phyloP scores from a whole-genome alignment of 2,113 vertebrate genomes.

The sheep (Ovis aries) region ARS-UI_Ramb_v3.0 NC_056061.1:37498501-37499000 shows the following conservation, averaged over 20 bases:
- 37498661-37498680: constrained; percentile 60
- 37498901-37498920: fast-evolving
- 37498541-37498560: constrained; percentile 72
- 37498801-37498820: background rate
- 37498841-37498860: fast-evolving
- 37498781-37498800: background rate
- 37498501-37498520: constrained; percentile 81
- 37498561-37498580: constrained; percentile 73
- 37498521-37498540: constrained; percentile 76
- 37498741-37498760: fast-evolving
- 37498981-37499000: fast-evolving
- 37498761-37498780: fast-evolving
- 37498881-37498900: background rate
- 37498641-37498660: constrained; percentile 83
- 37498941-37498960: background rate
- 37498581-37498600: constrained; percentile 78
- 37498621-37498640: constrained; percentile 88
- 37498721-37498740: background rate
- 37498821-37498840: background rate
- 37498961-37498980: background rate
- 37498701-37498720: constrained; percentile 82
- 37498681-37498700: constrained; percentile 87
- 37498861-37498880: background rate
- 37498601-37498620: constrained; percentile 89
- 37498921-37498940: background rate